phyloP scores from a whole-genome alignment of 2,113 vertebrate species.

The Aepyceros melampus region DNA sequence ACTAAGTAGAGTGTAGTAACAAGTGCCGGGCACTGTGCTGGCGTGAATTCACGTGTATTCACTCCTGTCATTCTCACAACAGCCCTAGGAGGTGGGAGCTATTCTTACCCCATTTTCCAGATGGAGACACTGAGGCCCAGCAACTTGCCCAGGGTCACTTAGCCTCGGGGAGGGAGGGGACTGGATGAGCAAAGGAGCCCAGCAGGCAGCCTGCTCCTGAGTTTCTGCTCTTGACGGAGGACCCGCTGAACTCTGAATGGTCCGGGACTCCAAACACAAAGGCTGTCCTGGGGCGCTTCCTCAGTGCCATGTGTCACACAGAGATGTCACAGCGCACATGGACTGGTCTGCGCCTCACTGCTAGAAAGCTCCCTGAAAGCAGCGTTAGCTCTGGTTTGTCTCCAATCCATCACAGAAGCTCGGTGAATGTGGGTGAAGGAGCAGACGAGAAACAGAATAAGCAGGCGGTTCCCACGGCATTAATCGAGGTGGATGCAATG shows the following conservation, averaged over 20 bases:
- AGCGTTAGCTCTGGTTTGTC: neutral
- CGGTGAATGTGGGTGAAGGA: neutral
- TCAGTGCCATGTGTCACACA: accelerated
- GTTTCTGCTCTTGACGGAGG: neutral
- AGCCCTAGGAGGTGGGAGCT: neutral
- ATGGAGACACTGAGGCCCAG: neutral
- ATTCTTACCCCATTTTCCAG: neutral
- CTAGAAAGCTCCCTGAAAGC: neutral
- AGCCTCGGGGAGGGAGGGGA: neutral
- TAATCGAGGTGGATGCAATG: accelerated
- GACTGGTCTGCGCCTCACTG: neutral
- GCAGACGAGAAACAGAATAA: neutral
- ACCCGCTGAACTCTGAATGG: accelerated
- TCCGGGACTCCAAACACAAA: accelerated
- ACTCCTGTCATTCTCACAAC: accelerated
- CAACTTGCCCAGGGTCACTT: neutral
- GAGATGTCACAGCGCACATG: accelerated
- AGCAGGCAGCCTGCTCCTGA: neutral
- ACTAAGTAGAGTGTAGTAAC: accelerated
- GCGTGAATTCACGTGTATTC: accelerated
- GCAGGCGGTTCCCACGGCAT: accelerated
- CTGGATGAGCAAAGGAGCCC: neutral
- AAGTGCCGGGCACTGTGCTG: neutral
- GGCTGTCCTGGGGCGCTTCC: neutral
- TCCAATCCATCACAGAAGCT: neutral